Evolutionary conservation across 30 jellyfish, hydroid and myxozoan genomes (phyloP), one percentile per base, ranked within the genome.

Genomic region (Mastigias papua): DNA sequence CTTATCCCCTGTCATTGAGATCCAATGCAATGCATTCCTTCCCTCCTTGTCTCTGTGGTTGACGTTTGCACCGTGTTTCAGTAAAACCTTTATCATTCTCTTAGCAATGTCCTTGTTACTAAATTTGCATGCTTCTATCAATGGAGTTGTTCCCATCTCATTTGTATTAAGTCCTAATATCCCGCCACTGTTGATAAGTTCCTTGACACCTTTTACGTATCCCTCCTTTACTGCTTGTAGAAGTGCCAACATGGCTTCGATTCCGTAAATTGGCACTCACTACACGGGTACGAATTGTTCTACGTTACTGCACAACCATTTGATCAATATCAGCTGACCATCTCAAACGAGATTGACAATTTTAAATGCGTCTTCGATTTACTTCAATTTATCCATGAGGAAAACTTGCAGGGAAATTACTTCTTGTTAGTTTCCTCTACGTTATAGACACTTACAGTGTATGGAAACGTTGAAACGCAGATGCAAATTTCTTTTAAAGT

Each of bases 11-110:
- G 35, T 68, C 29, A 84, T 50, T 9, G 86, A 84, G 21, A 84
- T 86, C 93, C 93, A 84, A 34, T 84, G 93, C 42, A 84, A 31
- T 37, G 93, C 93, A 71, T 62, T 84, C 19, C 93, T 86, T 21
- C 93, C 93, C 31, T 25, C 62, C 7, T 73, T 69, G 78, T 84
- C 93, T 29, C 76, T 71, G 75, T 84, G 61, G 46, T 72, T 72
- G 57, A 71, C 87, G 42, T 65, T 58, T 1, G 93, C 93, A 9
- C 93, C 93, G 69, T 73, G 77, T 30, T 84, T 84, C 37, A 84
- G 66, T 68, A 84, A 73, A 2, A 84, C 61, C 37, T 84, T 84
- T 5, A 84, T 51, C 93, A 84, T 84, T 62, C 75, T 72, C 19
- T 61, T 84, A 46, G 93, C 87, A 16, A 73, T 33, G 11, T 84